phyloP scores from a whole-genome alignment of 1,140 invertebrate genomes.

The Atta texana region DNA sequence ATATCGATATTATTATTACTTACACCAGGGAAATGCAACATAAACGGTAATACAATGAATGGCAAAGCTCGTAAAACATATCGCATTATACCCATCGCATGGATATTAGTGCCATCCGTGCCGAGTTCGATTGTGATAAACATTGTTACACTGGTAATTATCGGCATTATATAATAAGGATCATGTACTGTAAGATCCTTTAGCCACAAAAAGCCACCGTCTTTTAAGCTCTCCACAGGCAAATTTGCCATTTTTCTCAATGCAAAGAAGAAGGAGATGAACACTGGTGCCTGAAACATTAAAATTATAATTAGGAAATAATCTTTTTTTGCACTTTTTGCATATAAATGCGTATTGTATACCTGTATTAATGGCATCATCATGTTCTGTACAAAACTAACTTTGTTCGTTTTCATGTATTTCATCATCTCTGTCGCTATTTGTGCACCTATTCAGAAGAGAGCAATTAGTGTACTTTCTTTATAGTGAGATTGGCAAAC shows the following conservation, averaged over 20 bases:
- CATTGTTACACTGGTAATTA: slow-evolving; percentile 94
- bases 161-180: slow-evolving; percentile 95
- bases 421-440: slow-evolving; percentile 91
- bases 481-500: background rate
- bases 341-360: slow-evolving; percentile 29
- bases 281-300: slow-evolving; percentile 91
- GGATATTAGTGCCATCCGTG: slow-evolving; percentile 90
- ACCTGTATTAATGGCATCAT: slow-evolving; percentile 94
- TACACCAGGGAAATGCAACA: slow-evolving; percentile 95
- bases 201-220: slow-evolving; percentile 98
- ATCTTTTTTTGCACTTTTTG: slow-evolving; percentile 7
- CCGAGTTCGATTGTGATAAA: slow-evolving; percentile 94
- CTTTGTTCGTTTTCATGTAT: slow-evolving; percentile 93
- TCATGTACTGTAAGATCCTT: slow-evolving; percentile 95
- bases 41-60: slow-evolving; percentile 94
- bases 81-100: slow-evolving; percentile 90
- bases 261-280: slow-evolving; percentile 96
- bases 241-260: slow-evolving; percentile 94
- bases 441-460: slow-evolving; percentile 87
- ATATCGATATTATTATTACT: slow-evolving; percentile 78
- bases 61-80: slow-evolving; percentile 92
- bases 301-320: slow-evolving; percentile 10
- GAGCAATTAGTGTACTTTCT: background rate
- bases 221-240: slow-evolving; percentile 94
- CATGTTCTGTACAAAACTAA: slow-evolving; percentile 94